These are phyloP conservation scores for Aphelocoma californica DNA, from an alignment of 2,797 vertebrate genomes.

Conservation along the genomic window DNA sequence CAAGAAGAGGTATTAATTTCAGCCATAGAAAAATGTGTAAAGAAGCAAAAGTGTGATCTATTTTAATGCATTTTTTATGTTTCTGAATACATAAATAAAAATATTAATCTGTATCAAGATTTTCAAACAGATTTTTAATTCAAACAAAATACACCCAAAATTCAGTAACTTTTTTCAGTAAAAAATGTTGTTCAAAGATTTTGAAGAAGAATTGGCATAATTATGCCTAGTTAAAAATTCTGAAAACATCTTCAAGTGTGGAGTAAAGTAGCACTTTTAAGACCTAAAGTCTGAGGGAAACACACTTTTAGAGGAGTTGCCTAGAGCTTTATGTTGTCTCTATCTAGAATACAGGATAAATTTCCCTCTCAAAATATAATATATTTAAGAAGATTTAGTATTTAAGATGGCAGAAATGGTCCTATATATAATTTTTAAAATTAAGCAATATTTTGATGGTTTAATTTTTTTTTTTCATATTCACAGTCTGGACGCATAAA, in stretches of 20 bases:
- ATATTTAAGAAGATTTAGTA: not conserved
- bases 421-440: not conserved
- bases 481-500: not conserved
- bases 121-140: constrained; percentile 41
- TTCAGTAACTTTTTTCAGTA: constrained; percentile 51
- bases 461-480: not conserved
- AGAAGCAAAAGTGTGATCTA: not conserved
- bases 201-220: constrained; percentile 55
- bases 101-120: constrained; percentile 32
- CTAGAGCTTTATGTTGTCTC: not conserved
- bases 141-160: not conserved
- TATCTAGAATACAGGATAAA: not conserved
- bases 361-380: not conserved
- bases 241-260: constrained; percentile 39
- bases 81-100: constrained; percentile 38
- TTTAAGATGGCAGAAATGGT: not conserved
- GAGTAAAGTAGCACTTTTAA: constrained; percentile 55
- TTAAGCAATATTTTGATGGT: not conserved
- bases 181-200: constrained; percentile 13
- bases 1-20: not conserved
- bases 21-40: not conserved
- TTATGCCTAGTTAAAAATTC: constrained; percentile 50
- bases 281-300: constrained; percentile 36
- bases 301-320: not conserved
- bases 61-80: not conserved